A percentile compares a stretch with the other conserved stretches of the same genome.
Evolutionary conservation across 64 coral and sea anemone species (phyloP).

Genomic region (Cladopsammia gracilis): DNA sequence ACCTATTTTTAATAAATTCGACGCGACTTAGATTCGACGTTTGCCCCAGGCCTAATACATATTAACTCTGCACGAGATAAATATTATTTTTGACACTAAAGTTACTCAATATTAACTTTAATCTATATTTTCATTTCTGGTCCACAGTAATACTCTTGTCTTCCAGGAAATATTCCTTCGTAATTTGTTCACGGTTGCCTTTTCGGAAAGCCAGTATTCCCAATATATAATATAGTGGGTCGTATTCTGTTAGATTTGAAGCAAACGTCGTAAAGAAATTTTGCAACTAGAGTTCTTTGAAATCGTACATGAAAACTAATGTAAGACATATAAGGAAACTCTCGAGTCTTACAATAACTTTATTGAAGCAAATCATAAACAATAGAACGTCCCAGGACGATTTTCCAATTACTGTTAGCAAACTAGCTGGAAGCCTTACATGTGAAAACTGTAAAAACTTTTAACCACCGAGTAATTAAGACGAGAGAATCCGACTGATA

Average conservation of each 20-base stretch:
- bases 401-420: conserved; percentile 8
- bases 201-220: conserved; percentile 20
- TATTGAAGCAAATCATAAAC: not conserved
- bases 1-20: too few species aligned
- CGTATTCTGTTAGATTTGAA: conserved; percentile 15
- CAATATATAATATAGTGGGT: conserved; percentile 5
- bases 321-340: too few species aligned
- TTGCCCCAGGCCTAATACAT: not conserved
- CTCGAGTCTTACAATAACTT: not conserved
- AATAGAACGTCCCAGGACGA: conserved; percentile 1
- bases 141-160: conserved; percentile 12
- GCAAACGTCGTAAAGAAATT: conserved; percentile 6
- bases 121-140: conserved; percentile 22
- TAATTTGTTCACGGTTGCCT: conserved; percentile 13
- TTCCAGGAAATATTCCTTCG: conserved; percentile 10
- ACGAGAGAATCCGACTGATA: conserved; percentile 2
- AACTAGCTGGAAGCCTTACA: conserved; percentile 1
- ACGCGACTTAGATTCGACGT: too few species aligned
- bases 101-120: conserved; percentile 19
- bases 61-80: not conserved
- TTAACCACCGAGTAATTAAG: not conserved
- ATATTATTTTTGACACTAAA: too few species aligned
- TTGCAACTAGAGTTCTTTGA: not conserved
- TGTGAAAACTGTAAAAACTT: not conserved
- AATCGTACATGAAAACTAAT: conserved; percentile 4